phyloP scores from a whole-genome alignment of 1,140 invertebrate genomes.

The Palaemon carinicauda region DNA sequence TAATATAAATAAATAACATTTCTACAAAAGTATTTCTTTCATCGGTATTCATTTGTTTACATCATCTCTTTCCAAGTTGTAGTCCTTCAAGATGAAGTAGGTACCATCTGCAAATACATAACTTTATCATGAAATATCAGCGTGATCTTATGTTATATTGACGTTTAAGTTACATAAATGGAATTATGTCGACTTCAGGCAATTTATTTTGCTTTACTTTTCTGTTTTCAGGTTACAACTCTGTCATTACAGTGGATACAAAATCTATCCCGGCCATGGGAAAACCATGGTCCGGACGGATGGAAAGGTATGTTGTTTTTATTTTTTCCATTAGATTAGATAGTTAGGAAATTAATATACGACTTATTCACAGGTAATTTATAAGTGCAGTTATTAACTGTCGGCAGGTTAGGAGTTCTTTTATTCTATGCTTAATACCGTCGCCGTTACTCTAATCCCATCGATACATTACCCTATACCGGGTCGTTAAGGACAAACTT shows the following conservation, averaged over 20 bases:
- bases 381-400: too few relatives aligned
- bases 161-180: too few relatives aligned
- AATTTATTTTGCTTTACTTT: slow-evolving; percentile 47
- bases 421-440: too few relatives aligned
- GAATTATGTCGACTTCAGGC: too few relatives aligned
- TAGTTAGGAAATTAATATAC: too few relatives aligned
- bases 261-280: slow-evolving; percentile 99
- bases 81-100: slow-evolving; percentile 21
- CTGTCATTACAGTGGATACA: slow-evolving; percentile 98
- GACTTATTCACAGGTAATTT: too few relatives aligned
- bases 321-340: too few relatives aligned
- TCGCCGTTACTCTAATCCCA: too few relatives aligned
- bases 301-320: slow-evolving; percentile 84
- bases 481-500: too few relatives aligned
- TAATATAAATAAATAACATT: neutral
- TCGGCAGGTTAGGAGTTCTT: too few relatives aligned
- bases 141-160: neutral
- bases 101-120: neutral
- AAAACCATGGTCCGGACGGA: slow-evolving; percentile 98
- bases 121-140: neutral
- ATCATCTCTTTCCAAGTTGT: neutral
- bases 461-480: too few relatives aligned
- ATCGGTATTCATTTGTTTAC: slow-evolving; percentile 16
- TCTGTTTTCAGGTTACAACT: slow-evolving; percentile 92
- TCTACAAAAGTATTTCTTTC: neutral